Conservation (phyloP, 2,888 invertebrate species). For the Stramonita haemastoma region DNA sequence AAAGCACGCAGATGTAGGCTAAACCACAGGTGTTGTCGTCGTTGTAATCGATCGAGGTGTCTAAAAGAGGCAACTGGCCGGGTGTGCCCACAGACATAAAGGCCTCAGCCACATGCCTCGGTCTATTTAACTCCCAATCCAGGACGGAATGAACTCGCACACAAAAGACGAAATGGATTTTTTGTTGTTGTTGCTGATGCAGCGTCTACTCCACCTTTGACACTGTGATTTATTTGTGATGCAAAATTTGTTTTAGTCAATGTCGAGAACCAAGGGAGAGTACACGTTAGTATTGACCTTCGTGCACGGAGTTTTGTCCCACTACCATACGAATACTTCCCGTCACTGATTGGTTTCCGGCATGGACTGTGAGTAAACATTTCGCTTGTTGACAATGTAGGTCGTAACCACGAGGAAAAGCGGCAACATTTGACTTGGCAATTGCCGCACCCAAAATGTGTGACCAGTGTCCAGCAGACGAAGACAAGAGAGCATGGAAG, state of each 20-base stretch:
- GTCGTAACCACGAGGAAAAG: neutral
- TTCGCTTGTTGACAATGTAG: slow-evolving; percentile 30
- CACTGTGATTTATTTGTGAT: neutral
- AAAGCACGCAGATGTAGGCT: no score
- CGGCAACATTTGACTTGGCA: slow-evolving; percentile 28
- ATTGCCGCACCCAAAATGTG: slow-evolving; percentile 9
- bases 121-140: no score
- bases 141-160: neutral
- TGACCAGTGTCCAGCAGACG: neutral
- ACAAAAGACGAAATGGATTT: neutral
- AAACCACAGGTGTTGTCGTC: no score
- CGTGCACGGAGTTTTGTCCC: slow-evolving; percentile 27
- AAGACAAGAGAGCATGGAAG: slow-evolving; percentile 2
- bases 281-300: neutral
- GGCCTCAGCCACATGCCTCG: no score
- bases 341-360: slow-evolving; percentile 33
- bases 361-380: slow-evolving; percentile 12
- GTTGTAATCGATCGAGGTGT: no score
- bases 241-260: neutral
- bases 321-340: neutral
- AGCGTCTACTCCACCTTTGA: neutral
- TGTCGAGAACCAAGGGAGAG: slow-evolving; percentile 20
- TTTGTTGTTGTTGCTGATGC: neutral
- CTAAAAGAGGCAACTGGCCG: no score
- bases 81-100: no score